Evolutionary conservation across 1,140 invertebrate species (phyloP).

Genomic region (Bombus haemorrhoidalis): DNA sequence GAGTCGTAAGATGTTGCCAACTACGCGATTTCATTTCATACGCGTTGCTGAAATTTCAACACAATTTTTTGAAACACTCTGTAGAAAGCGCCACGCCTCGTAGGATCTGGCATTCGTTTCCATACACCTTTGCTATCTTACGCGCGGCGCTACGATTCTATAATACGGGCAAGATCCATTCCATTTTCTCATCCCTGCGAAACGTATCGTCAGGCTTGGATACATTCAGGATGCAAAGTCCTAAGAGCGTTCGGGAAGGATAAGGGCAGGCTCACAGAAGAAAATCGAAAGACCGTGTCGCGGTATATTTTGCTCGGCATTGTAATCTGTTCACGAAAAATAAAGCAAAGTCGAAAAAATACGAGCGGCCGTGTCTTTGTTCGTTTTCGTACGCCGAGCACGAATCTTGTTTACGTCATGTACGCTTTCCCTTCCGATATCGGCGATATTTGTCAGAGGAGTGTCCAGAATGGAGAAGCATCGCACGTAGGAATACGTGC

Average conservation of each 20-base stretch:
- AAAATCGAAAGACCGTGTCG: background rate
- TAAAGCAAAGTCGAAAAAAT: slow-evolving; percentile 46
- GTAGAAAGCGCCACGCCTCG: too few relatives aligned
- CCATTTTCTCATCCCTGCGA: background rate
- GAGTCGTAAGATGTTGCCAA: too few relatives aligned
- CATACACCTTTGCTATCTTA: too few relatives aligned
- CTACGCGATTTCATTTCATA: too few relatives aligned
- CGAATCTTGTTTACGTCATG: slow-evolving; percentile 70
- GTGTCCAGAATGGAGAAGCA: slow-evolving; percentile 59
- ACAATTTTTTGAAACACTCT: too few relatives aligned
- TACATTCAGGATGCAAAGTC: background rate
- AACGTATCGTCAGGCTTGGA: background rate
- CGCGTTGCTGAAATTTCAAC: too few relatives aligned
- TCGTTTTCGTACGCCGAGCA: slow-evolving; percentile 54
- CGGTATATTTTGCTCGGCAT: background rate
- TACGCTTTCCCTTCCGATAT: slow-evolving; percentile 69
- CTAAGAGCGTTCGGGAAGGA: background rate
- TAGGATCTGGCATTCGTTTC: too few relatives aligned
- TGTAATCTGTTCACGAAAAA: slow-evolving; percentile 31
- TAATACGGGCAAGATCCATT: background rate
- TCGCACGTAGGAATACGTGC: slow-evolving; percentile 48
- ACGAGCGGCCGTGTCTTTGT: slow-evolving; percentile 30
- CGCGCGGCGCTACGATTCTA: background rate
- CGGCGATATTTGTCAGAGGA: slow-evolving; percentile 64
- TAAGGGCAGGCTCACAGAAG: background rate